phyloP scores from a whole-genome alignment of 2,113 vertebrate genomes.

The Trichomycterus rosablanca region DNA sequence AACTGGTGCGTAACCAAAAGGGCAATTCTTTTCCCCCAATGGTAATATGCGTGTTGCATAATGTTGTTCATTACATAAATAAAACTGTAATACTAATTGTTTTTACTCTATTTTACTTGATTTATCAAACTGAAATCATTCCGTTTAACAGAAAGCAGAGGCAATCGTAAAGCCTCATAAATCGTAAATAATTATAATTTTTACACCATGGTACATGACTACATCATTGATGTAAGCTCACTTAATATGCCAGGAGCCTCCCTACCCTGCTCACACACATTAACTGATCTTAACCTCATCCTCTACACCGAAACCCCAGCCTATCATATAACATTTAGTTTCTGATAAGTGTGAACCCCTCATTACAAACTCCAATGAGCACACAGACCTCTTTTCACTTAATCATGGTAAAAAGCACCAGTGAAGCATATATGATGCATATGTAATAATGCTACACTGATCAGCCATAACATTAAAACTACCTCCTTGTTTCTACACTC shows the following conservation, averaged over 20 bases:
- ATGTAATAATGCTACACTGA: conserved; percentile 1
- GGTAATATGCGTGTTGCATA: too few species aligned
- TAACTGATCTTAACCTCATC: not conserved
- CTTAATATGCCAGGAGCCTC: not conserved
- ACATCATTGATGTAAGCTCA: not conserved
- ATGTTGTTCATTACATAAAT: not conserved
- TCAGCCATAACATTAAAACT: too few species aligned
- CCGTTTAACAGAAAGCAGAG: not conserved
- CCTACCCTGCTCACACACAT: not conserved
- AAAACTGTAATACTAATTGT: too few species aligned
- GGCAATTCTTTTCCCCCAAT: too few species aligned
- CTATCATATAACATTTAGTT: conserved; percentile 6
- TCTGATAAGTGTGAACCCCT: conserved; percentile 5
- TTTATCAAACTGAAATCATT: too few species aligned
- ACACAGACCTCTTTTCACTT: conserved; percentile 1
- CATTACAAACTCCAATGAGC: conserved; percentile 5
- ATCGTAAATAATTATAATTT: not conserved
- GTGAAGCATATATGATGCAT: not conserved
- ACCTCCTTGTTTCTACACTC: too few species aligned
- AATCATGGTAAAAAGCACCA: conserved; percentile 9
- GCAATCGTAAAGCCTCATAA: not conserved
- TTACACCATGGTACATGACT: not conserved
- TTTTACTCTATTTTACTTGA: too few species aligned
- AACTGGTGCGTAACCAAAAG: too few species aligned
- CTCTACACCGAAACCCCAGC: too few species aligned